Conservation (phyloP, 2,888 invertebrate species). For the Pegoplata infirma region DNA sequence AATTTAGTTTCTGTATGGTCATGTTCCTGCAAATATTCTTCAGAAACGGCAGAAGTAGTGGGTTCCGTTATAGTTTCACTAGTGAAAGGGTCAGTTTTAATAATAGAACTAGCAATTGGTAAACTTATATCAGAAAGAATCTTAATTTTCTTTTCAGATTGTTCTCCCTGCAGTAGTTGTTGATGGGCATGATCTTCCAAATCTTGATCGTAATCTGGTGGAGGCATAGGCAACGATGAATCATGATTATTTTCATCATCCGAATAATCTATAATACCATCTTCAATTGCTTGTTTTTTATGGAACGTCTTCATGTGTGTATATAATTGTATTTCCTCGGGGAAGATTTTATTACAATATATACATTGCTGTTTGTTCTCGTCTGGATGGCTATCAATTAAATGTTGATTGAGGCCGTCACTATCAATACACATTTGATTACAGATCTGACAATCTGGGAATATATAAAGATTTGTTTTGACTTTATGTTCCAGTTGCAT, state of each 20-base stretch:
- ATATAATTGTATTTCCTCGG: constrained; percentile 84
- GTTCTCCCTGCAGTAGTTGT: not conserved
- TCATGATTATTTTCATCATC: constrained; percentile 77
- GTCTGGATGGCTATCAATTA: constrained; percentile 79
- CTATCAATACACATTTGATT: constrained; percentile 85
- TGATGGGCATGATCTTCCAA: constrained; percentile 28
- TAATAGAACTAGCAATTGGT: constrained; percentile 69
- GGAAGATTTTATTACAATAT: constrained; percentile 87
- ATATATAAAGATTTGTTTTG: constrained; percentile 84
- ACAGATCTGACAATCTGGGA: constrained; percentile 89
- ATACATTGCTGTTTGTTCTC: constrained; percentile 82
- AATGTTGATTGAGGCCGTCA: constrained; percentile 84
- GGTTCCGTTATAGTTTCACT: constrained; percentile 80
- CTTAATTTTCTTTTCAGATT: constrained; percentile 78
- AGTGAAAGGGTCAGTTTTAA: constrained; percentile 78
- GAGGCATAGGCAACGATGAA: constrained; percentile 33
- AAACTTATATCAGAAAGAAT: constrained; percentile 78
- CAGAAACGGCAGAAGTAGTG: constrained; percentile 73
- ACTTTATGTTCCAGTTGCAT: constrained; percentile 89
- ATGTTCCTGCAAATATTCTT: constrained; percentile 74
- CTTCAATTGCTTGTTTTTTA: constrained; percentile 82
- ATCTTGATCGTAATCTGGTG: constrained; percentile 67
- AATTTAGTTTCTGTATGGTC: constrained; percentile 76
- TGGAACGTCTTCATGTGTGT: constrained; percentile 85
- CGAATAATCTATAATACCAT: constrained; percentile 82